These are phyloP conservation scores for Standfussiana lucernea DNA, from an alignment of 2,888 invertebrate species.

Conservation along the genomic window DNA sequence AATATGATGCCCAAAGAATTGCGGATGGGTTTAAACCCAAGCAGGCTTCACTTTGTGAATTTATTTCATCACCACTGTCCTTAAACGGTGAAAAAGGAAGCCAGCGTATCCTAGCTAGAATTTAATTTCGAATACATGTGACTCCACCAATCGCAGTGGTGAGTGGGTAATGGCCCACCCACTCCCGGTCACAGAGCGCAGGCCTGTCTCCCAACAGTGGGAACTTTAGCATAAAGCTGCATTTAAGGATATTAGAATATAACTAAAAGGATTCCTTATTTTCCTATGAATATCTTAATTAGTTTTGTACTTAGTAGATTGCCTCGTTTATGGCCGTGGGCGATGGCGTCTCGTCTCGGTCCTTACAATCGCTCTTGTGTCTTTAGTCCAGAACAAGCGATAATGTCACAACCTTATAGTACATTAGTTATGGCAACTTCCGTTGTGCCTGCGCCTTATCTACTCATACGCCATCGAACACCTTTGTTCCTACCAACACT, in stretches of 20 bases:
- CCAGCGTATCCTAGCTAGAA: background rate
- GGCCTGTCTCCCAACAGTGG: background rate
- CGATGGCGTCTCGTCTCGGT: slow-evolving; percentile 19
- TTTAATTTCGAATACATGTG: background rate
- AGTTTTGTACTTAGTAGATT: slow-evolving; percentile 41
- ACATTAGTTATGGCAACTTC: slow-evolving; percentile 79
- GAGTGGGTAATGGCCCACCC: background rate
- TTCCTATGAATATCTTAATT: slow-evolving; percentile 34
- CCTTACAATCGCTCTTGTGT: slow-evolving; percentile 4
- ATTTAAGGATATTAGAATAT: background rate
- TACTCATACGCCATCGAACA: slow-evolving; percentile 68
- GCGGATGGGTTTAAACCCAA: background rate
- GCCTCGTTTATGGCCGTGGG: slow-evolving; percentile 20
- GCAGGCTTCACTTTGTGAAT: background rate
- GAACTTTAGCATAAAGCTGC: background rate
- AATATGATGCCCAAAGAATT: background rate
- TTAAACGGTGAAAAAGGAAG: background rate
- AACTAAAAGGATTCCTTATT: background rate
- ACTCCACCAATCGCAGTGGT: background rate
- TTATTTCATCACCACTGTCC: background rate
- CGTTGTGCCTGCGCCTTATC: slow-evolving; percentile 79
- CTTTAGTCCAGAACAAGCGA: slow-evolving; percentile 35
- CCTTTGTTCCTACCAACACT: slow-evolving; percentile 82
- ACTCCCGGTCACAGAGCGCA: background rate
- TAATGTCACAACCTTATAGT: slow-evolving; percentile 55